Conservation (phyloP, 1,140 invertebrate species). For the Marisa cornuarietis region DNA sequence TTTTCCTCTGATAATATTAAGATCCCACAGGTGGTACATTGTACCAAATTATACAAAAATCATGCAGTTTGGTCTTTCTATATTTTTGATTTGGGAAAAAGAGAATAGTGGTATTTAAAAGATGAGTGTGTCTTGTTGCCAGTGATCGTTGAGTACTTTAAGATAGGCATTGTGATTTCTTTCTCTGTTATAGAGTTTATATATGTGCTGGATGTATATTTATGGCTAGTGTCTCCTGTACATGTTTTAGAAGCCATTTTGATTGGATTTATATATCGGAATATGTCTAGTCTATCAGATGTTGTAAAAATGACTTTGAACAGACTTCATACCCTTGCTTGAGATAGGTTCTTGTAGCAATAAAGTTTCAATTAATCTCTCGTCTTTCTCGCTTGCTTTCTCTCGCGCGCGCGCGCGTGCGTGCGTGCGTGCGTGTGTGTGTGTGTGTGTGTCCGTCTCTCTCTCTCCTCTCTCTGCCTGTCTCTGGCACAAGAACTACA, state of each 20-base stretch:
- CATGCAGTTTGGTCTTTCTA: not conserved
- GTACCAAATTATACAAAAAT: not conserved
- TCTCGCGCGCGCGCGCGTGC: not conserved
- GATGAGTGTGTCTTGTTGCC: not conserved
- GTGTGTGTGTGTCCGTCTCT: not conserved
- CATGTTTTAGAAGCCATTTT: not conserved
- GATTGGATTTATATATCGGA: not conserved
- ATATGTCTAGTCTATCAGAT: not conserved
- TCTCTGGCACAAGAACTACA: too few relatives aligned
- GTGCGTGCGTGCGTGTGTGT: not conserved
- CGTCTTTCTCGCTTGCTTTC: not conserved
- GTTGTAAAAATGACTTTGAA: not conserved
- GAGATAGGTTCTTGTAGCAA: not conserved
- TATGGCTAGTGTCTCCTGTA: not conserved
- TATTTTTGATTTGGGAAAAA: not conserved
- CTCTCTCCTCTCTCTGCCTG: not conserved
- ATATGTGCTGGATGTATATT: too few relatives aligned
- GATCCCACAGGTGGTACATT: not conserved
- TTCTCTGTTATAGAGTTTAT: too few relatives aligned
- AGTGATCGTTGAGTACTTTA: not conserved
- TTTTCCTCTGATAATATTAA: not conserved
- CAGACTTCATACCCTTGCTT: not conserved
- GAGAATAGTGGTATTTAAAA: not conserved
- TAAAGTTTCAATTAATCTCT: not conserved
- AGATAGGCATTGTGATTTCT: not conserved